phyloP scores from a whole-genome alignment of 1,140 invertebrate genomes.

The Armadillidium nasatum region DNA sequence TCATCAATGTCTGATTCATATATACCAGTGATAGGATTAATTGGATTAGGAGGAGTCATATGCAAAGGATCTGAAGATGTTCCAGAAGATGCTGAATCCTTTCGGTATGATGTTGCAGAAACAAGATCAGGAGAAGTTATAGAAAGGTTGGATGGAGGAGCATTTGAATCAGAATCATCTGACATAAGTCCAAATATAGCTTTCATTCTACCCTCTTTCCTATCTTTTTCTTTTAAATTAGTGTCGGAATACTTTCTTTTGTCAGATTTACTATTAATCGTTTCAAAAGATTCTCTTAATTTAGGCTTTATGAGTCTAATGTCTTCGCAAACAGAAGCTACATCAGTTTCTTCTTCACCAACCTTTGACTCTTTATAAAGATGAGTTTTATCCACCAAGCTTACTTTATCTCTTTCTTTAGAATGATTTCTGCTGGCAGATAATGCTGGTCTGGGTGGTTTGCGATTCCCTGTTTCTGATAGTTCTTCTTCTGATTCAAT shows the following conservation, averaged over 20 bases:
- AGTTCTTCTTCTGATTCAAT: constrained; percentile 25
- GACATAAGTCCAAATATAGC: constrained; percentile 80
- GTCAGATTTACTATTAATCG: constrained; percentile 32
- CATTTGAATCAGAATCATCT: constrained; percentile 58
- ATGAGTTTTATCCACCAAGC: constrained; percentile 29
- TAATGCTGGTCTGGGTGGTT: constrained; percentile 26
- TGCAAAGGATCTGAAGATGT: constrained; percentile 25
- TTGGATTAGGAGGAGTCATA: constrained; percentile 31
- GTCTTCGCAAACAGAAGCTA: constrained; percentile 31
- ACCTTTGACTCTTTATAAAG: constrained; percentile 31
- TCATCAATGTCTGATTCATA: constrained; percentile 40
- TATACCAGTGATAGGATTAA: constrained; percentile 26
- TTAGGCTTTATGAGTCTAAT: constrained; percentile 35
- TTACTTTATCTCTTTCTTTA: constrained; percentile 31
- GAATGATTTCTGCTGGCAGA: constrained; percentile 3
- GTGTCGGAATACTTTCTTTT: constrained; percentile 28
- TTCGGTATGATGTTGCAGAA: constrained; percentile 30
- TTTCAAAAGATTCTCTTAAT: constrained; percentile 33
- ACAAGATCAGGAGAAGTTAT: constrained; percentile 3
- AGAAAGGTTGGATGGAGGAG: constrained; percentile 24
- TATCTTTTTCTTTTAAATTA: constrained; percentile 51
- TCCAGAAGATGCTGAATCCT: constrained; percentile 37
- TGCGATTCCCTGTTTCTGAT: constrained; percentile 30
- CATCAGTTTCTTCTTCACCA: not conserved
- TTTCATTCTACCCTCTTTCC: constrained; percentile 68